Base-by-base conservation (phyloP, 2,888 invertebrate genomes). In the Drosophila cracens region DNA sequence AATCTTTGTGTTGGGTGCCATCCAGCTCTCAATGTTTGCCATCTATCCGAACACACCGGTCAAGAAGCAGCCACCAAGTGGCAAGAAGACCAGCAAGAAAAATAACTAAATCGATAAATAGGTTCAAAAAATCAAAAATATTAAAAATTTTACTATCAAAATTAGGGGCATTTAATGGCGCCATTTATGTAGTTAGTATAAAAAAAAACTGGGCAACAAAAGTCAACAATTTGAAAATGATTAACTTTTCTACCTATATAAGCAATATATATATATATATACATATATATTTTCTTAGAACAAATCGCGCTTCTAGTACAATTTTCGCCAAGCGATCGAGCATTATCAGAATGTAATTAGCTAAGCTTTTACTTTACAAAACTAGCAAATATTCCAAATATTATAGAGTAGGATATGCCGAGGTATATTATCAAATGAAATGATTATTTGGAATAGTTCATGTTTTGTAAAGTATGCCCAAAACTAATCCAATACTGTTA, bases 1-100 rank as follows among this genome's bases (percentile, higher is more conserved):
- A 27, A 95, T 95, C 0, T 93, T 96, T 16, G 43, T 92, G 0
- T 92, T 97, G 52, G 95, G 95, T 76, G 87, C 94, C 0, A 91
- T 94, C 34, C 97, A 97, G 90, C 92, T 97, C 60, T 93, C 94
- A 0, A 93, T 97, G 48, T 96, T 96, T 92, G 95, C 94, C 38
- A 94, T 96, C 60, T 97, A 95, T 90, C 97, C 97, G 0, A 94
- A 93, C 29, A 94, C 93, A 70, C 92, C 94, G 1, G 92, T 93
- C 49, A 71, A 81, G 40, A 76, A 84, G 61, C 48, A 84, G 61
- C 46, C 75, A 16, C 52, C 53, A n/a, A 38, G 38, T 43, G 60
- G 21, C 71, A 69, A 74, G 61, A 68, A 77, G 71, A 59, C 76
- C 57, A 63, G 51, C 68, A 94, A 94, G 78, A 87, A 87, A 60